Percentiles rank a stretch among this genome's conserved stretches.
These are phyloP conservation scores for Ormyrus labotus DNA, from an alignment of 2,888 invertebrate genomes.

Conservation along the genomic window DNA sequence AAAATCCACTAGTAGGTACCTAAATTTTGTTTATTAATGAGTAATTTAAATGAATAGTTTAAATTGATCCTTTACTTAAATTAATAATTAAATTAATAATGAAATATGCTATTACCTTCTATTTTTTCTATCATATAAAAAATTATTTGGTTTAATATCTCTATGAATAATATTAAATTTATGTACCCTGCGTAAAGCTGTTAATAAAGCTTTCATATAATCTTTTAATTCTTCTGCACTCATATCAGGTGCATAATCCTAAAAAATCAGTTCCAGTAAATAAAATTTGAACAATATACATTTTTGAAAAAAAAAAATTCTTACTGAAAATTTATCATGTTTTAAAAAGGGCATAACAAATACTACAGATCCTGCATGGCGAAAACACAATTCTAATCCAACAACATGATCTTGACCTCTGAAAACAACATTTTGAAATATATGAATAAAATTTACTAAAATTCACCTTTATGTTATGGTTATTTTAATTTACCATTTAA, in stretches of 20 bases:
- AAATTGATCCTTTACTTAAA: conserved; percentile 4
- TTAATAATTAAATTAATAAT: conserved; percentile 34
- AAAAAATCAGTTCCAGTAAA: conserved; percentile 62
- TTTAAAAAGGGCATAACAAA: conserved; percentile 94
- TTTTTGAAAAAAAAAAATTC: conserved; percentile 64
- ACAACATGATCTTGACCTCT: conserved; percentile 90
- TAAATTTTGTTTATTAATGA: conserved; percentile 63
- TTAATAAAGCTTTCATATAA: conserved; percentile 89
- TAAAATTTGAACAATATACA: conserved; percentile 24
- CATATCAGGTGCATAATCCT: conserved; percentile 87
- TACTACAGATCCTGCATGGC: conserved; percentile 87
- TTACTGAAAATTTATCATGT: conserved; percentile 87
- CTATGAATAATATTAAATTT: conserved; percentile 90
- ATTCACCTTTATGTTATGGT: neutral
- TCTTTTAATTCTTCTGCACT: conserved; percentile 82
- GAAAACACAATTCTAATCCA: conserved; percentile 86
- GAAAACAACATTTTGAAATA: conserved; percentile 65
- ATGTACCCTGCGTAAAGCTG: conserved; percentile 88
- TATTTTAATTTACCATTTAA: conserved; percentile 5
- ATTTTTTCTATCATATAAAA: conserved; percentile 86
- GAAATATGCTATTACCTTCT: conserved; percentile 76
- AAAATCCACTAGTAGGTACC: conserved; percentile 91
- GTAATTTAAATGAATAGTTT: neutral
- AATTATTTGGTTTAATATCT: conserved; percentile 94
- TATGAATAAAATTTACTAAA: neutral